Conservation (phyloP, 1,140 invertebrate species). For the Leptinotarsa undecemlineata region DNA sequence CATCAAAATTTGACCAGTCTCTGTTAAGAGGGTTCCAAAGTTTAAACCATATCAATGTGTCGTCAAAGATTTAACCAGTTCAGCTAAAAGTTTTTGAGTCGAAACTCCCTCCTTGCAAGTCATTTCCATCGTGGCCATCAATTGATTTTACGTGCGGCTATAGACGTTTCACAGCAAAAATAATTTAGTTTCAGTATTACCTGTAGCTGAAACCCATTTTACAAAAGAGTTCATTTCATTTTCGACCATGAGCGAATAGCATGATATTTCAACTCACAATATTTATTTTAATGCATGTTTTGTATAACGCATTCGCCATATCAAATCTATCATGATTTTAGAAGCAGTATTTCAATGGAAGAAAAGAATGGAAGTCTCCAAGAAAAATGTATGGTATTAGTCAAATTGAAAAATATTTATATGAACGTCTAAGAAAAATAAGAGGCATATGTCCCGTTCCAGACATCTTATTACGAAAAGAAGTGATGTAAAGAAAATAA, state of each 20-base stretch:
- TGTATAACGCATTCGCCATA: neutral
- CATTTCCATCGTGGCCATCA: too few species aligned
- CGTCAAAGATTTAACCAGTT: too few species aligned
- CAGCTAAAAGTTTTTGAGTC: too few species aligned
- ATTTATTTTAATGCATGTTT: neutral
- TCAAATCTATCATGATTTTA: neutral
- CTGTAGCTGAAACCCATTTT: too few species aligned
- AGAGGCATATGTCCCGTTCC: slow-evolving; percentile 29
- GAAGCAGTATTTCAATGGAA: neutral
- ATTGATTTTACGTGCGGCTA: too few species aligned
- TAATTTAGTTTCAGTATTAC: too few species aligned
- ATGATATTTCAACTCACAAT: neutral
- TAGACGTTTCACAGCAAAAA: too few species aligned
- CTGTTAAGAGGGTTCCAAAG: too few species aligned
- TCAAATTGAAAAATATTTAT: slow-evolving; percentile 34
- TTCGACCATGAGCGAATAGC: neutral
- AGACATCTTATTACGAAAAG: slow-evolving; percentile 47
- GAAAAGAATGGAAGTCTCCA: neutral
- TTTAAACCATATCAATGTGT: too few species aligned
- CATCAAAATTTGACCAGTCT: too few species aligned
- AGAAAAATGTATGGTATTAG: slow-evolving; percentile 21
- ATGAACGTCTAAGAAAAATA: slow-evolving; percentile 34
- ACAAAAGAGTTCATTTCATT: neutral
- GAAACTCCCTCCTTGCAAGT: too few species aligned
- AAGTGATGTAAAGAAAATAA: slow-evolving; percentile 52